Evolutionary conservation across 2,113 vertebrate species (phyloP).

Genomic region (Elephas maximus): DNA sequence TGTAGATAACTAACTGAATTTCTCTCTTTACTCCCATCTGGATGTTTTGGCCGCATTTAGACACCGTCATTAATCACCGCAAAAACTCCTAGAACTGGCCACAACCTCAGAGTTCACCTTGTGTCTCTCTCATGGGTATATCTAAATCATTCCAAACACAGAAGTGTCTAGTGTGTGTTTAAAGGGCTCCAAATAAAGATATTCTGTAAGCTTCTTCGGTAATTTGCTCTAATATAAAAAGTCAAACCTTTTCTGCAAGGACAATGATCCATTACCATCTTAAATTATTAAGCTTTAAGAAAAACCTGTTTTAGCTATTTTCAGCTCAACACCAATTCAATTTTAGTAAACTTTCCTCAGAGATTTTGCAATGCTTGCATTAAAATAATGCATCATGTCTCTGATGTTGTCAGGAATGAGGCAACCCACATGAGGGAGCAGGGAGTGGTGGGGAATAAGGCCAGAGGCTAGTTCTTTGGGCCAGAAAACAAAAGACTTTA

Average conservation of each 20-base stretch:
- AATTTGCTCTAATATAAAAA: conserved; percentile 28
- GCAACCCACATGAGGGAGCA: not conserved
- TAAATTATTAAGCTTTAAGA: not conserved
- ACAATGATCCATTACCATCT: conserved; percentile 22
- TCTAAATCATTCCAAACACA: conserved; percentile 50
- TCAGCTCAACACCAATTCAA: conserved; percentile 31
- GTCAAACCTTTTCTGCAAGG: not conserved
- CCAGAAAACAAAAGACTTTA: not conserved
- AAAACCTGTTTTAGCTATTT: conserved; percentile 44
- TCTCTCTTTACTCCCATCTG: conserved; percentile 40
- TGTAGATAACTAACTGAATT: not conserved
- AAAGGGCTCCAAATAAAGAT: conserved; percentile 28
- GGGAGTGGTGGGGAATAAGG: not conserved
- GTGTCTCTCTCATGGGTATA: not conserved
- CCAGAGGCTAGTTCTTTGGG: not conserved
- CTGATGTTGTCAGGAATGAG: not conserved
- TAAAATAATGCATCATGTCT: not conserved
- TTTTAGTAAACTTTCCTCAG: conserved; percentile 49
- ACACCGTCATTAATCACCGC: conserved; percentile 8
- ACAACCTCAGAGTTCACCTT: conserved; percentile 33
- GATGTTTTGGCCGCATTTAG: conserved; percentile 11
- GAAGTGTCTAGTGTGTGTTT: not conserved
- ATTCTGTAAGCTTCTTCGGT: conserved; percentile 6
- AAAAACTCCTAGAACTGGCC: not conserved
- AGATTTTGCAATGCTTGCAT: not conserved